Evolutionary conservation across 1,140 invertebrate species (phyloP).

Genomic region (Rhopalosiphum padi): DNA sequence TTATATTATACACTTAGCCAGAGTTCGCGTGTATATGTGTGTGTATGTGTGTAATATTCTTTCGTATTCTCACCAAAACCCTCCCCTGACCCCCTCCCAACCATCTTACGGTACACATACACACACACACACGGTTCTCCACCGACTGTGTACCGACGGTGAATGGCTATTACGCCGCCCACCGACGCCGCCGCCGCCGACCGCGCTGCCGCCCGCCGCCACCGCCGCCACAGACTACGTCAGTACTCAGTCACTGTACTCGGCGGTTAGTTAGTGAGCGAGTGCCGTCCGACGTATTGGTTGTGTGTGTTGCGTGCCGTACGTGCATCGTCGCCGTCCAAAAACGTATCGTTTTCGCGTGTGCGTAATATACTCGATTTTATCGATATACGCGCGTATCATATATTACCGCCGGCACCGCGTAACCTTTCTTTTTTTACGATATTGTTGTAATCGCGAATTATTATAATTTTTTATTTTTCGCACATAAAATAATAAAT

Average conservation of each 20-base stretch:
- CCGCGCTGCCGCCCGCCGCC: slow-evolving; percentile 3
- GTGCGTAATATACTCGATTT: neutral
- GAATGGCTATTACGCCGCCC: slow-evolving; percentile 45
- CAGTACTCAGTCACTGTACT: slow-evolving; percentile 25
- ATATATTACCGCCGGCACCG: neutral
- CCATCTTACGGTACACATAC: neutral
- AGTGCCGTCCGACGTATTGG: slow-evolving; percentile 34
- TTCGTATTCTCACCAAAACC: slow-evolving; percentile 25
- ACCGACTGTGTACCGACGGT: neutral
- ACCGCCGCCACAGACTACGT: slow-evolving; percentile 8
- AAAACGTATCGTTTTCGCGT: neutral
- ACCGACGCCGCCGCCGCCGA: slow-evolving; percentile 7
- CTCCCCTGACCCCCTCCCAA: neutral
- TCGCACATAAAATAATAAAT: neutral
- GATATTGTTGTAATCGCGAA: neutral
- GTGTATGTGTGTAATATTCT: neutral
- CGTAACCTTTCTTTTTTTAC: neutral
- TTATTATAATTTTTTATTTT: neutral
- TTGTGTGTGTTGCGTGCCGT: neutral
- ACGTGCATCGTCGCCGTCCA: neutral
- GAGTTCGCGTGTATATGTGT: neutral
- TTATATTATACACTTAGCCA: neutral
- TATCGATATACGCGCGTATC: neutral
- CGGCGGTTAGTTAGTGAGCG: slow-evolving; percentile 42
- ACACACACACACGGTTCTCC: neutral